phyloP scores from a whole-genome alignment of 2,888 invertebrate genomes.

The Chymomyza fuscimana region DNA sequence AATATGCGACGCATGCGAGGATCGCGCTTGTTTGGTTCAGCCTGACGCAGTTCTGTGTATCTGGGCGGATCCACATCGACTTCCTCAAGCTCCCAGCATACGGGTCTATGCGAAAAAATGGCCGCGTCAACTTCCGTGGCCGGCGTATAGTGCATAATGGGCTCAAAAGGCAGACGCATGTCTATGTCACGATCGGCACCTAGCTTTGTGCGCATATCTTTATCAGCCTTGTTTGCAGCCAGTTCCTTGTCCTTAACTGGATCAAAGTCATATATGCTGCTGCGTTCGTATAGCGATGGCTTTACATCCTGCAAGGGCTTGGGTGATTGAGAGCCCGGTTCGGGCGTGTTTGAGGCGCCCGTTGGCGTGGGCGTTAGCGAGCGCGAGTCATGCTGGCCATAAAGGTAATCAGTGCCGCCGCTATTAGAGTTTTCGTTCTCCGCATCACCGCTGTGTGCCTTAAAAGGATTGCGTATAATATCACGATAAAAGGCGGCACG shows the following conservation, averaged over 20 bases:
- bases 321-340: slow-evolving; percentile 67
- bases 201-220: slow-evolving; percentile 65
- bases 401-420: slow-evolving; percentile 24
- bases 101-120: slow-evolving; percentile 87
- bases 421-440: slow-evolving; percentile 26
- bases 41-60: slow-evolving; percentile 87
- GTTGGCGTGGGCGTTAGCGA: slow-evolving; percentile 67
- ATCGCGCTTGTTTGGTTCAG: slow-evolving; percentile 86
- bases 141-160: slow-evolving; percentile 89
- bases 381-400: slow-evolving; percentile 58
- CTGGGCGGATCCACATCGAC: slow-evolving; percentile 87
- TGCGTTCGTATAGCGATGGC: slow-evolving; percentile 63
- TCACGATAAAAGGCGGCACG: slow-evolving; percentile 50
- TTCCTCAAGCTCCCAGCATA: slow-evolving; percentile 83
- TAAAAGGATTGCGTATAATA: slow-evolving; percentile 65
- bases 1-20: slow-evolving; percentile 86
- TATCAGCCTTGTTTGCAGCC: slow-evolving; percentile 58
- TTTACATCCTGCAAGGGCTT: slow-evolving; percentile 29
- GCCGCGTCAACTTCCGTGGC: slow-evolving; percentile 93
- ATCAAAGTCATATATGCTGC: slow-evolving; percentile 76
- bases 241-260: slow-evolving; percentile 51
- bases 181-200: slow-evolving; percentile 83
- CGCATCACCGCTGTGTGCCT: slow-evolving; percentile 39
- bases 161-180: slow-evolving; percentile 89
- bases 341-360: slow-evolving; percentile 52